Evolutionary conservation across 1,140 invertebrate genomes (phyloP), one percentile per base, ranked within the genome.

Genomic region (Agrilus planipennis): DNA sequence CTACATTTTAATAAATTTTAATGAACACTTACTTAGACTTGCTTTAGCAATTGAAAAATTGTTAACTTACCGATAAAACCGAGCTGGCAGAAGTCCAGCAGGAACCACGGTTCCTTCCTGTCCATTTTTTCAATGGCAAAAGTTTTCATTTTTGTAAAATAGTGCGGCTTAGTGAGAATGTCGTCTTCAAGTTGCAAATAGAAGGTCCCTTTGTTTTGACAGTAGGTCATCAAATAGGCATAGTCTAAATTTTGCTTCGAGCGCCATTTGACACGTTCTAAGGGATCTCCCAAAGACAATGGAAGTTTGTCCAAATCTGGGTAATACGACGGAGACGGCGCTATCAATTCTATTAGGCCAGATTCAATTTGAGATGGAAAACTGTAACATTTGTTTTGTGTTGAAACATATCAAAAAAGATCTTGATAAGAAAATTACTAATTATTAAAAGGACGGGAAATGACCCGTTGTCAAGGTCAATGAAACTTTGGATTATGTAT

Each of bases 231-330:
- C 1, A 98, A 68, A 62, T 90, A 97, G 4, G 90, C 84, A 63
- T 88, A 93, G 61, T 98, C 93, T 29, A 94, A 68, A 64, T 96
- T 96, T 63, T 98, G 93, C 59, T 97, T 98, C 1, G 90, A 91
- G 32, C 92, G 70, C 93, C 93, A 97, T 48, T 81, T 73, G 0
- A 95, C 87, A 18, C 92, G 71, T 54, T 94, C 89, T 42, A 76
- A 68, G 3, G 88, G 76, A 64, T 96, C 92, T 0, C 90, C 90
- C 3, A 95, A 67, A 1, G 88, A 93, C 16, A 78, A 69, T 11
- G 75, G 72, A 18, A 92, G 53, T 25, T 75, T 75, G 21, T 84
- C 70, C 39, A 94, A 75, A 60, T 95, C 77, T 0, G 93, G 92
- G 65, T 97, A 97, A 58, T 88, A 97, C 1, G 79, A 72, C 0